Conservation (phyloP, 2,888 invertebrate species). For the Octodonta nipae region DNA sequence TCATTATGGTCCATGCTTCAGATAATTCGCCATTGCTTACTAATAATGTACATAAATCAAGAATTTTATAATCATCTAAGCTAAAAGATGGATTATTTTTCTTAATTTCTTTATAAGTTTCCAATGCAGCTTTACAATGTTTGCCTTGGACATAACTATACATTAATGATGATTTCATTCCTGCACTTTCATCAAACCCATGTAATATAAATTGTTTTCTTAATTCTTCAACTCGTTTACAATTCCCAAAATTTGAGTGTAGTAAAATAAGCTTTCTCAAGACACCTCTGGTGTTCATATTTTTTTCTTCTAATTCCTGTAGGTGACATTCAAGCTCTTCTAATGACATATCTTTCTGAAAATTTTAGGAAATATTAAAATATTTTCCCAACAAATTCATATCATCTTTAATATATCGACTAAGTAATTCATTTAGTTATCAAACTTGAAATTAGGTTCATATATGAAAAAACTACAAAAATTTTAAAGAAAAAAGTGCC, state of each 20-base stretch:
- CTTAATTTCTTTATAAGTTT: slow-evolving; percentile 41
- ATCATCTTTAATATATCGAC: no score
- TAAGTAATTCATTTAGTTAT: no score
- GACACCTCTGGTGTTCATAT: slow-evolving; percentile 53
- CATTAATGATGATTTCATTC: slow-evolving; percentile 52
- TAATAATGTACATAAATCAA: slow-evolving; percentile 49
- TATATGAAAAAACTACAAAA: no score
- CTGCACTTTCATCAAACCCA: slow-evolving; percentile 26
- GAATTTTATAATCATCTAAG: slow-evolving; percentile 51
- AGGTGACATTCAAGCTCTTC: slow-evolving; percentile 51
- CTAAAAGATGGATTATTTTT: slow-evolving; percentile 41
- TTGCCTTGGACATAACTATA: slow-evolving; percentile 45
- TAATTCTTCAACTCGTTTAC: slow-evolving; percentile 41
- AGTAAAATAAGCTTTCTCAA: slow-evolving; percentile 47
- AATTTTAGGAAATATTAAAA: no score
- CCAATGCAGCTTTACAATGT: slow-evolving; percentile 42
- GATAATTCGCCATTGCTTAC: slow-evolving; percentile 37
- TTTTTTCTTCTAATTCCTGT: slow-evolving; percentile 49
- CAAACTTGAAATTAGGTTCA: no score
- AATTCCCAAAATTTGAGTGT: slow-evolving; percentile 43
- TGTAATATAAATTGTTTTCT: slow-evolving; percentile 10
- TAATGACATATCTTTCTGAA: slow-evolving; percentile 47
- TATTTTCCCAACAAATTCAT: no score
- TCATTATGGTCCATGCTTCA: slow-evolving; percentile 39
- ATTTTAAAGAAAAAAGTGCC: no score